Base-by-base conservation (phyloP, 2,888 invertebrate genomes). In the Tubulanus polymorphus region DNA sequence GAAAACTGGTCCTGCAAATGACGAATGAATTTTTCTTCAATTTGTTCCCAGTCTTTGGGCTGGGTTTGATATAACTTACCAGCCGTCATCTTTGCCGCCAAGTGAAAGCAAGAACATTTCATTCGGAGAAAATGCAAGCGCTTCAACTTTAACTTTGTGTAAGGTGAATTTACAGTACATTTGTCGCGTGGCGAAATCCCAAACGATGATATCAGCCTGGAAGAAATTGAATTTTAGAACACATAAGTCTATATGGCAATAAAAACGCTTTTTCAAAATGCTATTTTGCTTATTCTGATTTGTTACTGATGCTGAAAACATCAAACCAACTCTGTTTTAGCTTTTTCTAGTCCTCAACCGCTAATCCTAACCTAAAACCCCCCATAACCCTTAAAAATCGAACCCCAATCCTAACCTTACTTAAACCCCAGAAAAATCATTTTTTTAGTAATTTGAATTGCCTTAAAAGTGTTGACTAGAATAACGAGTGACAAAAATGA, bases 61-160 rank as follows among this genome's bases (percentile, higher is more conserved):
- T 35, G 18, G 35, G 30, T 12, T 32, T 48, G 23, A 35, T 28
- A 32, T 30, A 10, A 63, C 67, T 62, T 64, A 79, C 80, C 73
- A 74, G 32, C 91, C 91, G 77, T 93, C 93, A 78, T 94, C 94
- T 57, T 88, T 85, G 0, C 94, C 94, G 0, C 94, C 94, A 37
- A 93, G 83, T 0, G 91, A 90, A 32, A 91, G 85, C 66, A 94
- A 82, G 77, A 88, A 93, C 51, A 85, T 85, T 67, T 90, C 91
- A 76, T 89, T 87, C 2, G 86, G 83, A 0, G 91, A 87, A 75
- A 95, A 93, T 6, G 86, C 84, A n/a, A 94, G 81, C 0, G 89
- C 86, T 81, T 93, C 89, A 0, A 94, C 88, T 32, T 91, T 86
- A 0, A 92, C 93, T 83, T 91, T 91, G 75, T 95, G 95, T 46